phyloP scores from a whole-genome alignment of 2,888 invertebrate species.

The Crossocerus cetratus region DNA sequence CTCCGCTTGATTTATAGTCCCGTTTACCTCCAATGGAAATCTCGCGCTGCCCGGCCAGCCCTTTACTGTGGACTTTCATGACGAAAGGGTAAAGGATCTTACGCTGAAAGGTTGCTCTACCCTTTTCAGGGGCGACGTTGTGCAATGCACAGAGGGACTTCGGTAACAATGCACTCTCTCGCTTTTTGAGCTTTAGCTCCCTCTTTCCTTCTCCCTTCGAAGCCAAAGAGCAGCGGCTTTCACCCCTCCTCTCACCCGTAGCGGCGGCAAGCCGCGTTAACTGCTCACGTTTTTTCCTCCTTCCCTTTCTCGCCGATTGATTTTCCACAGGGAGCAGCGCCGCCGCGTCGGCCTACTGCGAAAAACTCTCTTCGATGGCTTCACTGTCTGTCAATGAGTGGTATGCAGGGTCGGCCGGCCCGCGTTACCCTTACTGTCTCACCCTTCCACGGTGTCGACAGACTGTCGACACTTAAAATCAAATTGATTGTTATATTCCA shows the following conservation, averaged over 20 bases:
- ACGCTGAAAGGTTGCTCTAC: slow-evolving; percentile 64
- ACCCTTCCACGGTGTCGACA: too few species aligned
- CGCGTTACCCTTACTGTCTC: too few species aligned
- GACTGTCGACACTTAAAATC: too few species aligned
- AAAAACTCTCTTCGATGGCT: not conserved
- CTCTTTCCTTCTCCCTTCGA: slow-evolving; percentile 41
- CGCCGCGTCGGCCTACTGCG: not conserved
- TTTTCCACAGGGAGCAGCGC: not conserved
- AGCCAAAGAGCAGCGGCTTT: slow-evolving; percentile 45
- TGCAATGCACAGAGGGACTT: slow-evolving; percentile 45
- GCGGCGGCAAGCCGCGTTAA: slow-evolving; percentile 15
- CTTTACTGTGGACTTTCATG: slow-evolving; percentile 38
- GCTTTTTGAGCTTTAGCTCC: slow-evolving; percentile 38
- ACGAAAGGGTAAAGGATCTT: slow-evolving; percentile 58
- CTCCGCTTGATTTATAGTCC: slow-evolving; percentile 53
- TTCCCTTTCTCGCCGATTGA: slow-evolving; percentile 16
- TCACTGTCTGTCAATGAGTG: not conserved
- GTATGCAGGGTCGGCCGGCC: too few species aligned
- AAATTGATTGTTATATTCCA: too few species aligned
- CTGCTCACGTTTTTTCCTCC: slow-evolving; percentile 20
- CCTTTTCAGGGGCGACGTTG: slow-evolving; percentile 55
- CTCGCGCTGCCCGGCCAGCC: slow-evolving; percentile 35
- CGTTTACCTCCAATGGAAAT: slow-evolving; percentile 57
- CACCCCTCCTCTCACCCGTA: slow-evolving; percentile 36
- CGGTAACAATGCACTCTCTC: slow-evolving; percentile 49